phyloP scores from a whole-genome alignment of 2,113 vertebrate genomes.

The Bothrops jararaca region DNA sequence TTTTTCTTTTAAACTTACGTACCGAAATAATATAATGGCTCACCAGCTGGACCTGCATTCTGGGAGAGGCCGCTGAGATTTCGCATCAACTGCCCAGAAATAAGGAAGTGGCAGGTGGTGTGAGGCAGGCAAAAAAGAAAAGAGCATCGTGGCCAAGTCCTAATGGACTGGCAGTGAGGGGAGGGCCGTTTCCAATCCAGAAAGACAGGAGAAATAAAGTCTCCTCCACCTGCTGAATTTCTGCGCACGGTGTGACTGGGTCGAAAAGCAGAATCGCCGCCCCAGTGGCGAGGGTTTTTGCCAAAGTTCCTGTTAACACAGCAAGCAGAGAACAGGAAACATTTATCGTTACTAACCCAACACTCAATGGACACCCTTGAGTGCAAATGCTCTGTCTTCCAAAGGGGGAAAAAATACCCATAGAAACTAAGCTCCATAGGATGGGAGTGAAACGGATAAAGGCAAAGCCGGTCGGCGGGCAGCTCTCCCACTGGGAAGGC shows the following conservation, averaged over 20 bases:
- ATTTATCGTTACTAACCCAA: not conserved
- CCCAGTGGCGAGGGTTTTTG: not conserved
- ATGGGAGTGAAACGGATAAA: not conserved
- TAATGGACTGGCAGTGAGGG: not conserved
- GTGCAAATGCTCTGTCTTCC: not conserved
- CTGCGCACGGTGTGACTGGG: not conserved
- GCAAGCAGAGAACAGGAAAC: not conserved
- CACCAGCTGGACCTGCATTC: not conserved
- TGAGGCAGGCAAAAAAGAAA: not conserved
- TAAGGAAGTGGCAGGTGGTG: not conserved
- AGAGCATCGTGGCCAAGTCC: not conserved
- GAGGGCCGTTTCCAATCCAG: not conserved
- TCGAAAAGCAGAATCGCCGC: too few species aligned
- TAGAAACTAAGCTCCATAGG: not conserved
- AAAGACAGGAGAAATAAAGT: not conserved
- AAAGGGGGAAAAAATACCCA: not conserved
- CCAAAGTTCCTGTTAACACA: not conserved
- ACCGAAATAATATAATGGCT: not conserved
- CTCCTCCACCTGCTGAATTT: not conserved
- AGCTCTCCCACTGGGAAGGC: not conserved
- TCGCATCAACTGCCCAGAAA: not conserved
- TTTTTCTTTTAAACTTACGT: not conserved
- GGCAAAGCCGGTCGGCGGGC: not conserved
- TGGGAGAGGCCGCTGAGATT: not conserved
- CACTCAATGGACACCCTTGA: not conserved